Evolutionary conservation across 1,140 invertebrate genomes (phyloP).

Genomic region (Helicoverpa zea): DNA sequence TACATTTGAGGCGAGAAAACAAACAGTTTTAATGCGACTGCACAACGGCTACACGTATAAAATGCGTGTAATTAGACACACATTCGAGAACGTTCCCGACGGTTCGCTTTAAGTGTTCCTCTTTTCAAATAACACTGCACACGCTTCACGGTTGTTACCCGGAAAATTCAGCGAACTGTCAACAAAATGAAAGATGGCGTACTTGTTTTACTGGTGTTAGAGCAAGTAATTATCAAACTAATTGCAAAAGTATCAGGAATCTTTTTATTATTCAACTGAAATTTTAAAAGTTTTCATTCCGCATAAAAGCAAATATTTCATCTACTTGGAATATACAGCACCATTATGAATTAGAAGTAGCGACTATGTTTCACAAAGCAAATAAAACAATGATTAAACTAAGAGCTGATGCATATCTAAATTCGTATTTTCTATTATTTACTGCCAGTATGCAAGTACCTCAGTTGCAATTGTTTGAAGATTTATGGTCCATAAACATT

Average conservation of each 20-base stretch:
- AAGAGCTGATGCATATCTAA: background rate
- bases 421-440: constrained; percentile 7
- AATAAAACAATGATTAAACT: background rate
- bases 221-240: background rate
- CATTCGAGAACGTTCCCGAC: constrained; percentile 12
- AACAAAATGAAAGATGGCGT: background rate
- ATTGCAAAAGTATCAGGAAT: no score
- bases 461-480: constrained; percentile 46
- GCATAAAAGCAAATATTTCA: no score
- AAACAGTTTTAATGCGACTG: constrained; percentile 50
- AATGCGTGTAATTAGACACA: constrained; percentile 39
- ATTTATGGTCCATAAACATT: constrained; percentile 49
- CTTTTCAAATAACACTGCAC: constrained; percentile 27
- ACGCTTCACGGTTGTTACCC: background rate
- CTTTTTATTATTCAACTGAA: no score
- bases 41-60: constrained; percentile 27
- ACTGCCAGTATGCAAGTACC: constrained; percentile 4
- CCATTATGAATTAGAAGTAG: no score
- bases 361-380: background rate
- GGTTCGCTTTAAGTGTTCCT: constrained; percentile 16
- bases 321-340: no score
- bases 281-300: no score
- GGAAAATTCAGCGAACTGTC: constrained; percentile 22
- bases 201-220: constrained; percentile 12
- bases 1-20: constrained; percentile 54